A percentile compares a stretch with the other conserved stretches of the same genome.
Evolutionary conservation across 2,888 invertebrate genomes (phyloP).

Genomic region (Philereme transversata): DNA sequence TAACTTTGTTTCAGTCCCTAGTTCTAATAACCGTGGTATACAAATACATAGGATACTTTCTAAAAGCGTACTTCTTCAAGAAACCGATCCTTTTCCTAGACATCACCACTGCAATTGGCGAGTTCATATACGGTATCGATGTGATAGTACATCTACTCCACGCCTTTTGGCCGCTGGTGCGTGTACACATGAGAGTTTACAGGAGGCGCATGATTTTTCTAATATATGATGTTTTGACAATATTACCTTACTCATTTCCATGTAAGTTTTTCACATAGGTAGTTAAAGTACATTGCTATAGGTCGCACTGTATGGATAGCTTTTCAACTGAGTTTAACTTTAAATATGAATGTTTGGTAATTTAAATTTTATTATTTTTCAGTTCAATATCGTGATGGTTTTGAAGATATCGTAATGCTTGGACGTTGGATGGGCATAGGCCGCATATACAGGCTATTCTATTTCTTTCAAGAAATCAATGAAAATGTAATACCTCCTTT

Average conservation of each 20-base stretch:
- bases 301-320: no score
- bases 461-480: slow-evolving; percentile 57
- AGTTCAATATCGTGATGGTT: slow-evolving; percentile 45
- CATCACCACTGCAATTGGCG: slow-evolving; percentile 45
- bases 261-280: slow-evolving; percentile 52
- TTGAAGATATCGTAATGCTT: slow-evolving; percentile 36
- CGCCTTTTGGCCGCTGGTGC: slow-evolving; percentile 60
- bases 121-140: slow-evolving; percentile 56
- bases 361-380: slow-evolving; percentile 28
- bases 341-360: no score
- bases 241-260: slow-evolving; percentile 44
- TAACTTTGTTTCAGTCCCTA: slow-evolving; percentile 51
- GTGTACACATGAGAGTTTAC: slow-evolving; percentile 60
- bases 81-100: slow-evolving; percentile 40
- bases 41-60: slow-evolving; percentile 56
- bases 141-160: slow-evolving; percentile 60
- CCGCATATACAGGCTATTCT: slow-evolving; percentile 65
- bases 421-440: slow-evolving; percentile 63
- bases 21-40: slow-evolving; percentile 54
- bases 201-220: slow-evolving; percentile 52
- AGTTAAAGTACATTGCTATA: no score
- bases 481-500: slow-evolving; percentile 51
- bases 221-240: slow-evolving; percentile 54
- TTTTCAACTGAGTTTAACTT: no score
- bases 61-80: slow-evolving; percentile 57